phyloP scores from a whole-genome alignment of 2,113 vertebrate genomes.

The Chaenocephalus aceratus region DNA sequence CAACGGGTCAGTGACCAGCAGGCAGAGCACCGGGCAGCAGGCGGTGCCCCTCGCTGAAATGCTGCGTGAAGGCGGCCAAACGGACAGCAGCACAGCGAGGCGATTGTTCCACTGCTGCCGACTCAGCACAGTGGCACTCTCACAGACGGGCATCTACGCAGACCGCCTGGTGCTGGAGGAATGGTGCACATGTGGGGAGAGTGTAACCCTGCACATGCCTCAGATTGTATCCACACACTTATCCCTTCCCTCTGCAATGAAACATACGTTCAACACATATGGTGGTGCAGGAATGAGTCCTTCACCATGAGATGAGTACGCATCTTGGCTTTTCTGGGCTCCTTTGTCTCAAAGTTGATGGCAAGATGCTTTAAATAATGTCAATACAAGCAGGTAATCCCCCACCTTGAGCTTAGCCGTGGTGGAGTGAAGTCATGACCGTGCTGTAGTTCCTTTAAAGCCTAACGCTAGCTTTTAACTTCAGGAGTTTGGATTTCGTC shows the following conservation, averaged over 20 bases:
- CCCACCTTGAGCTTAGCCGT: too few species aligned
- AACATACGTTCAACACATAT: conserved; percentile 21
- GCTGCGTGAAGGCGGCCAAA: conserved; percentile 63
- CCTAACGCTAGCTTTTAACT: too few species aligned
- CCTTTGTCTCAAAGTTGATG: too few species aligned
- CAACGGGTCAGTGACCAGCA: conserved; percentile 72
- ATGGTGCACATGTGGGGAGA: conserved; percentile 35
- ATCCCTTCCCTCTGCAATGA: not conserved
- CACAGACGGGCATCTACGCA: conserved; percentile 49
- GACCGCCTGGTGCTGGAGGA: conserved; percentile 43
- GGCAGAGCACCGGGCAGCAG: conserved; percentile 65
- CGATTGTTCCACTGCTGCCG: conserved; percentile 73
- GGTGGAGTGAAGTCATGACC: too few species aligned
- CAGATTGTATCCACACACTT: not conserved
- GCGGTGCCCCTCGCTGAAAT: conserved; percentile 61
- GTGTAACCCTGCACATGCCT: conserved; percentile 41
- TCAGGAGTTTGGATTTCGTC: too few species aligned
- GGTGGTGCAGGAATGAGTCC: too few species aligned
- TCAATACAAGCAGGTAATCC: too few species aligned
- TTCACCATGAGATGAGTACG: too few species aligned
- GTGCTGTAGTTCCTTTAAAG: too few species aligned
- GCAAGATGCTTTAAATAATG: too few species aligned
- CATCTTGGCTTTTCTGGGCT: too few species aligned
- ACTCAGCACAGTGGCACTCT: conserved; percentile 65
- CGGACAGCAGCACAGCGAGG: conserved; percentile 67